Base-by-base conservation (phyloP, 2,888 invertebrate genomes). In the Caenorhabditis japonica region DNA sequence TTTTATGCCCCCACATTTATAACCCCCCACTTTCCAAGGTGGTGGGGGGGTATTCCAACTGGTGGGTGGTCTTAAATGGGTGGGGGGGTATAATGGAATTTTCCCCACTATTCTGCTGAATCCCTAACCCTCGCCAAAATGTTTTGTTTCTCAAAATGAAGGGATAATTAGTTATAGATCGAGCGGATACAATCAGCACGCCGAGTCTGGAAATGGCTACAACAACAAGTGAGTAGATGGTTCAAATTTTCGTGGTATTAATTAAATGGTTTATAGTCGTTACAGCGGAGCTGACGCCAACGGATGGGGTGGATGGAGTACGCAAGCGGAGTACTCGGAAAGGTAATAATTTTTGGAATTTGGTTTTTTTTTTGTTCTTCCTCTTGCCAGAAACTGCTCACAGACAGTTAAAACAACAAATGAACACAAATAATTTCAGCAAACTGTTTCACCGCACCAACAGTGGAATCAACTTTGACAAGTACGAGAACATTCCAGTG, bases 401-500 rank as follows among this genome's bases (percentile, higher is more conserved):
- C n/a, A n/a, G n/a, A n/a, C n/a, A n/a, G n/a, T n/a, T n/a, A n/a
- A n/a, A n/a, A n/a, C n/a, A n/a, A n/a, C n/a, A n/a, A n/a, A n/a
- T n/a, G n/a, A n/a, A n/a, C n/a, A n/a, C n/a, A n/a, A 4, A 7
- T 72, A 43, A 8, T 68, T 70, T 38, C 43, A 73, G 66, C 33
- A 44, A 89, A 69, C 84, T 90, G 77, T 90, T 89, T 86, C 87
- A 86, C n/a, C 64, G 73, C n/a, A 84, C 76, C 85, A 97, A 95
- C 90, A 96, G 97, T 82, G 99, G 99, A 82, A 99, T 99, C 90
- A 99, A 99, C 90, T 99, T 99, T 91, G 96, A 94, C 91, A 97
- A 99, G 91, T 99, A 99, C 90, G 97, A 99, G 92, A 97, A 99
- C 91, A 99, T 99, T 90, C 99, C 99, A 88, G 99, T 99, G 89